Conservation (phyloP, 2,888 invertebrate genomes). For the Lochmaea capreae region DNA sequence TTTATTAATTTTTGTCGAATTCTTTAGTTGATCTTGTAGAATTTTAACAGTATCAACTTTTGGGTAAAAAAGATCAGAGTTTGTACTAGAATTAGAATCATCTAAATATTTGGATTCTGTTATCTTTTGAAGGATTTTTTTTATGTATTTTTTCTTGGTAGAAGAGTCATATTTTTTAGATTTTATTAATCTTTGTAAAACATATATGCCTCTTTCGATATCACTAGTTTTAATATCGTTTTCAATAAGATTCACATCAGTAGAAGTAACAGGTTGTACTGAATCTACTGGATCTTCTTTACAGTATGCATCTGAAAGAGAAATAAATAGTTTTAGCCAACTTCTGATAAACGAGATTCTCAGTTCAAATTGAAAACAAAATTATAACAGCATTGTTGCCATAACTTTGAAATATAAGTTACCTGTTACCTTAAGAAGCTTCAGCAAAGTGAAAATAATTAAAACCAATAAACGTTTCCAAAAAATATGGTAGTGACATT, state of each 20-base stretch:
- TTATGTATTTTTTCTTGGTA: conserved; percentile 73
- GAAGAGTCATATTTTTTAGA: conserved; percentile 71
- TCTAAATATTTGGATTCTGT: conserved; percentile 71
- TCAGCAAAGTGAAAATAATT: too few relatives aligned
- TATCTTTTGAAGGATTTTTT: conserved; percentile 73
- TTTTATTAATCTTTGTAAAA: conserved; percentile 71
- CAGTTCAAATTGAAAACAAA: too few relatives aligned
- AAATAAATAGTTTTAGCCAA: too few relatives aligned
- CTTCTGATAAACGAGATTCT: too few relatives aligned
- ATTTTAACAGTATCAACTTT: conserved; percentile 48
- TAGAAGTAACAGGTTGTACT: conserved; percentile 10
- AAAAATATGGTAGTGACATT: too few relatives aligned
- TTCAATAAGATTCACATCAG: not conserved
- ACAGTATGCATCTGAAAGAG: too few relatives aligned
- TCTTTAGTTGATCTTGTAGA: conserved; percentile 20
- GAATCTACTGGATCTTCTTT: not conserved
- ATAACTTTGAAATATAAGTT: too few relatives aligned
- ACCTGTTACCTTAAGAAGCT: too few relatives aligned
- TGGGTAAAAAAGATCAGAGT: conserved; percentile 67
- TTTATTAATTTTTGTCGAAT: conserved; percentile 7
- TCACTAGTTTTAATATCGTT: conserved; percentile 63
- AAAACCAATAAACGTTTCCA: too few relatives aligned
- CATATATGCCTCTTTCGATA: conserved; percentile 72
- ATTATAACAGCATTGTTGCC: too few relatives aligned
- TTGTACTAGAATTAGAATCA: conserved; percentile 69